Evolutionary conservation across 2,113 vertebrate genomes (phyloP).

Genomic region (Gallinago jamesoni): DNA sequence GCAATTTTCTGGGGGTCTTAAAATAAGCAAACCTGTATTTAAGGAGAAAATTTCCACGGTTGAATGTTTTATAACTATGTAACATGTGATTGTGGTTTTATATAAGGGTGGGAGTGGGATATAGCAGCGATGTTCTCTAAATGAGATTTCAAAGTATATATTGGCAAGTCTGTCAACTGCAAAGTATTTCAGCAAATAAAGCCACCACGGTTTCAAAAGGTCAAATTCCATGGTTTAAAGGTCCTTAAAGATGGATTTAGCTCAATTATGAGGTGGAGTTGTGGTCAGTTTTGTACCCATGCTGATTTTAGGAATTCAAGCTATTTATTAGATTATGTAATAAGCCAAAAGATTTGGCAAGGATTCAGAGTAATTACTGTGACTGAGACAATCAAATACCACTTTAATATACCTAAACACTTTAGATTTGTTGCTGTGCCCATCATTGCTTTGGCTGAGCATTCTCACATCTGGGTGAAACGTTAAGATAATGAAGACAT

Average conservation of each 20-base stretch:
- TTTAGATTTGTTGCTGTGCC: background rate
- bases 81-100: background rate
- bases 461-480: background rate
- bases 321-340: background rate
- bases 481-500: background rate
- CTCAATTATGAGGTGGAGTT: background rate
- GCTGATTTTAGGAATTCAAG: constrained; percentile 12
- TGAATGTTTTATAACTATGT: background rate
- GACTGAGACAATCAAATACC: background rate
- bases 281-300: background rate
- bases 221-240: constrained; percentile 7
- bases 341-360: background rate
- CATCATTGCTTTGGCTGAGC: background rate
- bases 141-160: background rate
- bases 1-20: background rate
- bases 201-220: background rate
- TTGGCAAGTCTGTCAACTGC: background rate
- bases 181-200: constrained; percentile 36
- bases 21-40: background rate
- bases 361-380: background rate
- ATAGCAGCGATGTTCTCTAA: background rate
- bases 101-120: background rate
- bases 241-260: constrained; percentile 1
- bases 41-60: background rate
- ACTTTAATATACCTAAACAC: background rate